These are phyloP conservation scores for Chascanopsetta lugubris DNA, from an alignment of 2,113 vertebrate species.

Conservation along the genomic window DNA sequence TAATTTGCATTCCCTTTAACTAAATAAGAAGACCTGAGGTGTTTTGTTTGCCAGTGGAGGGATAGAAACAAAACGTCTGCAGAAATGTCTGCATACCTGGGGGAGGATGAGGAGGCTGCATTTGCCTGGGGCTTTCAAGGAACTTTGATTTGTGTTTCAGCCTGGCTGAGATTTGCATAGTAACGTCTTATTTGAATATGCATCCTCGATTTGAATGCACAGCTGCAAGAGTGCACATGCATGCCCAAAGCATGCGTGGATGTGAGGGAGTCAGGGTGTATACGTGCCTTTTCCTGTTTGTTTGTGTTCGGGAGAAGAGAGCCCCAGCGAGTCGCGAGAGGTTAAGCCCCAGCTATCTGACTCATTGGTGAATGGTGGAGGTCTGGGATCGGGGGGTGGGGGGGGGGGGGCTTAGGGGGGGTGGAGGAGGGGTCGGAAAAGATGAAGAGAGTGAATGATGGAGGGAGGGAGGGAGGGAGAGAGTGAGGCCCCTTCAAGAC, in stretches of 20 bases:
- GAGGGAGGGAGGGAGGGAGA: conserved; percentile 47
- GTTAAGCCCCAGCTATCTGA: conserved; percentile 68
- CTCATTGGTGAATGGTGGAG: conserved; percentile 63
- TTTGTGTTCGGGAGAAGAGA: conserved; percentile 63
- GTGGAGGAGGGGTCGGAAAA: conserved; percentile 32
- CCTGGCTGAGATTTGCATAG: not conserved
- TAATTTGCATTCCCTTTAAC: conserved; percentile 46
- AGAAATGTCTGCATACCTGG: conserved; percentile 14
- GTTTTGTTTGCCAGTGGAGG: conserved; percentile 36
- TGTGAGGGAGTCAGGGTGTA: conserved; percentile 13
- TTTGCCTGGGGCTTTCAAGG: not conserved
- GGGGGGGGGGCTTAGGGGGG: conserved; percentile 69
- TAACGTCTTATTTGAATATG: not conserved
- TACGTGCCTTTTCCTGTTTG: conserved; percentile 58
- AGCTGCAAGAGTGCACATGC: not conserved
- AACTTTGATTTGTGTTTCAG: not conserved
- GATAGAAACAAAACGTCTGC: no score
- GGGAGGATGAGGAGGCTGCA: not conserved
- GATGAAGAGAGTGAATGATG: conserved; percentile 61
- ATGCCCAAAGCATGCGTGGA: conserved; percentile 1
- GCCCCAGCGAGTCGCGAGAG: conserved; percentile 52
- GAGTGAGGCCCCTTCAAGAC: conserved; percentile 63
- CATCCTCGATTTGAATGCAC: not conserved
- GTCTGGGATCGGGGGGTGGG: conserved; percentile 58
- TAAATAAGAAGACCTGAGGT: no score